Conservation (phyloP, 2,113 vertebrate species). For the Gavialis gangeticus region DNA sequence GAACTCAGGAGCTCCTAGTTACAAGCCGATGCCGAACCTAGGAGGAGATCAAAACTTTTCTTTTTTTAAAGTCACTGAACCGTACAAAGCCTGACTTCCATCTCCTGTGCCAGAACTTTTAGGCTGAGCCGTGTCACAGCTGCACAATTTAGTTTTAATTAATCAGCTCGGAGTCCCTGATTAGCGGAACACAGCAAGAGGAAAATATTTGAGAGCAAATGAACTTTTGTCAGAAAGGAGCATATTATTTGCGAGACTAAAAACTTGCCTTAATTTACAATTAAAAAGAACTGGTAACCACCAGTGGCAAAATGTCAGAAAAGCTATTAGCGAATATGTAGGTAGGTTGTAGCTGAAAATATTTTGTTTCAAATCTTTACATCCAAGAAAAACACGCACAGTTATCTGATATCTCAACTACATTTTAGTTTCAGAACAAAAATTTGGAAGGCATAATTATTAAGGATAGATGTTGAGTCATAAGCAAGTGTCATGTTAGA, state of each 20-base stretch:
- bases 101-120: conserved; percentile 4
- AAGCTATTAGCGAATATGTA: conserved; percentile 57
- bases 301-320: conserved; percentile 45
- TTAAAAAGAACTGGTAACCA: conserved; percentile 31
- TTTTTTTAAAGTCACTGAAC: neutral
- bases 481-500: conserved; percentile 85
- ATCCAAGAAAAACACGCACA: conserved; percentile 70
- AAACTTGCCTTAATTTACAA: conserved; percentile 44
- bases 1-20: neutral
- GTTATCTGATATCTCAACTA: conserved; percentile 71
- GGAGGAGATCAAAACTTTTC: neutral
- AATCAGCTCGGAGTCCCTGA: neutral
- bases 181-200: conserved; percentile 1
- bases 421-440: conserved; percentile 73
- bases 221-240: conserved; percentile 43
- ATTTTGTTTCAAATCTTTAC: conserved; percentile 78
- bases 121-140: neutral
- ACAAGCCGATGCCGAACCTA: conserved; percentile 7
- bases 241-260: conserved; percentile 54
- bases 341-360: conserved; percentile 50
- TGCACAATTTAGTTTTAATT: conserved; percentile 1
- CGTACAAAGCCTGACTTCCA: neutral
- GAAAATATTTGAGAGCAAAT: conserved; percentile 30
- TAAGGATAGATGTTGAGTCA: conserved; percentile 84
- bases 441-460: conserved; percentile 72